phyloP scores from a whole-genome alignment of 2,113 vertebrate genomes.

The Pelodiscus sinensis region DNA sequence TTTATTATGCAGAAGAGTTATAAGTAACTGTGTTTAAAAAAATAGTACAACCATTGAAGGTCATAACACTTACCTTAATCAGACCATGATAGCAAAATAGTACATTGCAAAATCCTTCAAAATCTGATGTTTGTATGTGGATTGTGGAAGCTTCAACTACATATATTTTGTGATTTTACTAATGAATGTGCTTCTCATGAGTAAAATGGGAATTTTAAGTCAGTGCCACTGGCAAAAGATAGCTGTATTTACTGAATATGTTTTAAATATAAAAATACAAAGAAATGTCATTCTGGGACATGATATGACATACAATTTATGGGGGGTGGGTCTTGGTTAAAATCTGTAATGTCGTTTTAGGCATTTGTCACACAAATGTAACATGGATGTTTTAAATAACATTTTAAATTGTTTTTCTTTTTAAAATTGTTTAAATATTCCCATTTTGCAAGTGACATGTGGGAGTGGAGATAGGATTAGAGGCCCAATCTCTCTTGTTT shows the following conservation, averaged over 20 bases:
- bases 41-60: background rate
- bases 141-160: constrained; percentile 2
- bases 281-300: background rate
- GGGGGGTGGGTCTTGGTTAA: background rate
- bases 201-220: background rate
- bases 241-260: accelerated
- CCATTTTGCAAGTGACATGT: background rate
- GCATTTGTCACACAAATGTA: background rate
- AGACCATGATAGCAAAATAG: constrained; percentile 3
- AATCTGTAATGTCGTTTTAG: background rate
- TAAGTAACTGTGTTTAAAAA: background rate
- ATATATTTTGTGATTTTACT: background rate
- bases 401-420: constrained; percentile 16
- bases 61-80: background rate
- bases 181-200: background rate
- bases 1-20: background rate
- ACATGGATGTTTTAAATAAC: background rate
- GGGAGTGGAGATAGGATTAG: constrained; percentile 27
- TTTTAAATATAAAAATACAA: background rate
- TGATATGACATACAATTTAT: background rate
- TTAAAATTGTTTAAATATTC: background rate
- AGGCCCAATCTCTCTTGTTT: constrained; percentile 20
- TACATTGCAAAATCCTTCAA: background rate
- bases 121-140: background rate
- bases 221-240: background rate